Percentiles rank a stretch among this genome's conserved stretches.
These are phyloP conservation scores for Silurus aristotelis DNA, from an alignment of 2,797 vertebrate species.

Conservation along the genomic window DNA sequence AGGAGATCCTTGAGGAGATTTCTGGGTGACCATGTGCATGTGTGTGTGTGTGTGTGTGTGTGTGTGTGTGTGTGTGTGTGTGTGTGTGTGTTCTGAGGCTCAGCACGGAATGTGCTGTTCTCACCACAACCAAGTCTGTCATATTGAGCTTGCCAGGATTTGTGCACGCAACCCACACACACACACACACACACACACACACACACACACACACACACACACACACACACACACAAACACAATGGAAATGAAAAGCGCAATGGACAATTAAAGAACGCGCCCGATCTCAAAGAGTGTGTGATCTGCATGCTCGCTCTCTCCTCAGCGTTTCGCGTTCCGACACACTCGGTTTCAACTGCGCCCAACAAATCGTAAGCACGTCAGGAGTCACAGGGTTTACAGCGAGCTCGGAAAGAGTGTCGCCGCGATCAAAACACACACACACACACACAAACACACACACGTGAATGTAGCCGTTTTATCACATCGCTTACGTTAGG, in stretches of 20 bases:
- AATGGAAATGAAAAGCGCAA: constrained; percentile 20
- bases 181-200: constrained; percentile 32
- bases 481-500: constrained; percentile 25
- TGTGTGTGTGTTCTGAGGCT: constrained; percentile 53
- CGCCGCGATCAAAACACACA: constrained; percentile 64
- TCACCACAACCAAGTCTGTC: constrained; percentile 49
- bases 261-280: constrained; percentile 32
- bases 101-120: constrained; percentile 42
- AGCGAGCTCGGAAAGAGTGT: constrained; percentile 8
- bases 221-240: constrained; percentile 22
- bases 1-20: constrained; percentile 51
- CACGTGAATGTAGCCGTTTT: constrained; percentile 71
- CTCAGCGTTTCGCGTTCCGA: background rate
- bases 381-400: constrained; percentile 61
- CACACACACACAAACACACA: constrained; percentile 64
- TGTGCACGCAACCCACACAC: constrained; percentile 37
- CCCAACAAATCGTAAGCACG: constrained; percentile 49
- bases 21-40: constrained; percentile 57
- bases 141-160: constrained; percentile 42
- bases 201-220: constrained; percentile 21
- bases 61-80: constrained; percentile 60
- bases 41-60: constrained; percentile 60
- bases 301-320: background rate
- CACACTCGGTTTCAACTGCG: background rate
- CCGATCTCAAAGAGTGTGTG: constrained; percentile 12